Conservation (phyloP, 2,888 invertebrate genomes). For the Clostera curtula region DNA sequence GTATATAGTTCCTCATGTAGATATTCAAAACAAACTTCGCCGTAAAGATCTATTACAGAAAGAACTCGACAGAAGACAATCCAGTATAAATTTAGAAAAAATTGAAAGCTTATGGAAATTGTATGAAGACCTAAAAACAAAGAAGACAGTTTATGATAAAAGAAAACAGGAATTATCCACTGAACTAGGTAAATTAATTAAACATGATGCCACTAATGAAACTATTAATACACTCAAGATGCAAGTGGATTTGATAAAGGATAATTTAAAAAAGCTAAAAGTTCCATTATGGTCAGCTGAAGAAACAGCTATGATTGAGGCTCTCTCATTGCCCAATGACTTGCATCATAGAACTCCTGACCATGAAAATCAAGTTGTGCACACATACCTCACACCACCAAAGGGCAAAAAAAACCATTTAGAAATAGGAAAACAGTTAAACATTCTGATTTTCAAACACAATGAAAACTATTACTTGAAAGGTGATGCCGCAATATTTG, state of each 20-base stretch:
- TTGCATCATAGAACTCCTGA: slow-evolving; percentile 79
- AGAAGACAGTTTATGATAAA: slow-evolving; percentile 66
- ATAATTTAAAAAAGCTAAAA: slow-evolving; percentile 78
- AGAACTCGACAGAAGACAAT: slow-evolving; percentile 72
- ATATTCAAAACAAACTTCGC: slow-evolving; percentile 74
- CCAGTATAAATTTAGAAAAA: slow-evolving; percentile 68
- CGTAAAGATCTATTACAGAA: slow-evolving; percentile 63
- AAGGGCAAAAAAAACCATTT: slow-evolving; percentile 64
- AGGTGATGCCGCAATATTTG: slow-evolving; percentile 82
- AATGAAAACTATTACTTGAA: slow-evolving; percentile 77
- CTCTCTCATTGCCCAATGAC: slow-evolving; percentile 81
- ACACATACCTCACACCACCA: slow-evolving; percentile 33
- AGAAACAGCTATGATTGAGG: slow-evolving; percentile 78
- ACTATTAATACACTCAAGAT: slow-evolving; percentile 71
- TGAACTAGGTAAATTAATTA: slow-evolving; percentile 59
- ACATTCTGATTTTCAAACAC: slow-evolving; percentile 74
- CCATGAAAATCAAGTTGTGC: slow-evolving; percentile 40
- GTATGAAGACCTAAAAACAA: slow-evolving; percentile 71
- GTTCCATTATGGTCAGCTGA: slow-evolving; percentile 81
- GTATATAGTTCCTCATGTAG: slow-evolving; percentile 79
- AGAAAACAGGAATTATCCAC: slow-evolving; percentile 65
- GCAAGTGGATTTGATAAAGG: slow-evolving; percentile 71
- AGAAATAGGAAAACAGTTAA: slow-evolving; percentile 66
- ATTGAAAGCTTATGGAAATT: slow-evolving; percentile 77
- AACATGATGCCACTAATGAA: slow-evolving; percentile 41